Percentiles rank a stretch among this genome's conserved stretches.
Conservation (phyloP, 2,113 vertebrate genomes). For the Cromileptes altivelis region DNA sequence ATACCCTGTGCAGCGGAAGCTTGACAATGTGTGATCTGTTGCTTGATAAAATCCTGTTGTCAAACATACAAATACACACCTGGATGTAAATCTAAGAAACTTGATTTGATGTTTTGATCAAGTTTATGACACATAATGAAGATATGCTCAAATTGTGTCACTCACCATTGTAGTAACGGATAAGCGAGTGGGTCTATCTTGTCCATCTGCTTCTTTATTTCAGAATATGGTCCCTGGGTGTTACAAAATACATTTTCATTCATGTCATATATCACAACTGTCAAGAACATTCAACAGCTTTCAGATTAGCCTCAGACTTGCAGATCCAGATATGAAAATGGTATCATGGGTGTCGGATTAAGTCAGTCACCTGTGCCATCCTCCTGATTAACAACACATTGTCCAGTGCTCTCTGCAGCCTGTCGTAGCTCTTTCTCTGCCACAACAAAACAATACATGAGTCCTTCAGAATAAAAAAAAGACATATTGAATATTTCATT, state of each 20-base stretch:
- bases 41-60: constrained; percentile 94
- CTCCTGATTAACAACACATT: constrained; percentile 93
- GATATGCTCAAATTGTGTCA: neutral
- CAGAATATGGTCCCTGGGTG: constrained; percentile 92
- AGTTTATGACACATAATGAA: neutral
- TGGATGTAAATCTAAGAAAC: constrained; percentile 26
- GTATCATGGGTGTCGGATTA: neutral
- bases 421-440: constrained; percentile 95
- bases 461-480: neutral
- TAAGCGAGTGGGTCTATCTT: constrained; percentile 93
- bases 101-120: neutral
- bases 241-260: constrained; percentile 1
- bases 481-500: neutral
- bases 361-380: constrained; percentile 91
- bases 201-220: constrained; percentile 99
- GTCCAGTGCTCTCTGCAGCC: constrained; percentile 95
- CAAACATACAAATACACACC: constrained; percentile 55
- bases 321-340: neutral
- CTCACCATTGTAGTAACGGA: constrained; percentile 95
- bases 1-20: constrained; percentile 95
- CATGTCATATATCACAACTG: neutral
- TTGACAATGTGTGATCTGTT: constrained; percentile 98
- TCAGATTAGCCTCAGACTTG: neutral
- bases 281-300: neutral
- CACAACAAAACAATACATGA: constrained; percentile 1